Evolutionary conservation across 2,113 vertebrate species (phyloP), one percentile per base, ranked within the genome.

Genomic region (Mus pahari): DNA sequence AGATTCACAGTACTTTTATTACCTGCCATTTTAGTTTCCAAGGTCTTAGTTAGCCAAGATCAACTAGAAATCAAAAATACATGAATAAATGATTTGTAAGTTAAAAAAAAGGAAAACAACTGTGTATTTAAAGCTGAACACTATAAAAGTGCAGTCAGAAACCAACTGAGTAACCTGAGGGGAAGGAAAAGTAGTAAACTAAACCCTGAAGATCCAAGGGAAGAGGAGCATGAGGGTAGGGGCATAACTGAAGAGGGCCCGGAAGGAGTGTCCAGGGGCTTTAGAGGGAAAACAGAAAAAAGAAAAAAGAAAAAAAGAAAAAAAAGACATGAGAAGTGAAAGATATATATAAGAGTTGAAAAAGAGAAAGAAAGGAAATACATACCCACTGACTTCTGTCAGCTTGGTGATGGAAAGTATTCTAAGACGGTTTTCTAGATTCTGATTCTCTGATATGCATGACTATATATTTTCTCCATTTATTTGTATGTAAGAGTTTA

Each of bases 311-410:
- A 14, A 4, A 58, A 17, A 58, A 58, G 17, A 3, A 58, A 58
- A 22, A 2, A 26, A 62, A 26, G 22, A 62, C 64, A 13, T 68
- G 71, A 4, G 26, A 79, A 20, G 10, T 39, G 58, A 83, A 50
- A 13, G 45, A 87, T 4, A 78, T 22, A 81, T 20, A 91, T 20
- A 71, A 91, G 28, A 91, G 2, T 1, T 24, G 36, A 16, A 86
- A 92, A 92, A 9, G 26, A 36, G n/a, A 90, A 94, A 71, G 2
- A 68, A n/a, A 91, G 92, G 58, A 90, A 96, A 58, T 36, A 58
- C 7, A 58, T 36, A 58, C 7, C 36, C 71, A 60, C 48, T n/a
- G 73, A 42, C n/a, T 24, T 70, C 86, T 94, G 39, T 79, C 66
- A 82, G 62, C 82, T 84, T 33, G 88, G 5, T 48, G 50, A 60